These are phyloP conservation scores for Prinia subflava DNA, from an alignment of 2,113 vertebrate species.

Conservation along the genomic window DNA sequence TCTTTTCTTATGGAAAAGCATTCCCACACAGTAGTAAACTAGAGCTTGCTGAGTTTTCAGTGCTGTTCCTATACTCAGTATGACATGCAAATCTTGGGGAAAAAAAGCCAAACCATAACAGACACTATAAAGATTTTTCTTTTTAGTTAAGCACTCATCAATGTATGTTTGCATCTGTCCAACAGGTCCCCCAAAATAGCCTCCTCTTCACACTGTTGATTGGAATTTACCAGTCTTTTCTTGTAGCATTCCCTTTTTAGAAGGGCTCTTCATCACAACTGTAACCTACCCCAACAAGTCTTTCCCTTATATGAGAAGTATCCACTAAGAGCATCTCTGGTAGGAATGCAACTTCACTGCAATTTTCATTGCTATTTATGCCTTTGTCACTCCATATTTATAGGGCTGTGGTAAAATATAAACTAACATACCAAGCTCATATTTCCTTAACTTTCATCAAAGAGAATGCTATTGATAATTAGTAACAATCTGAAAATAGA, in stretches of 20 bases:
- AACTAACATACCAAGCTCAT: not conserved
- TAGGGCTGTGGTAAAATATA: not conserved
- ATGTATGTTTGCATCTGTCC: not conserved
- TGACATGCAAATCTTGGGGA: not conserved
- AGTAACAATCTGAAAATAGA: not conserved
- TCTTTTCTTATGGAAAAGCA: not conserved
- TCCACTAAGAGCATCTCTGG: not conserved
- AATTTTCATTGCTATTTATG: not conserved
- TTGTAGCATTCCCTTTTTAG: not conserved
- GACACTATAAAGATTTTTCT: not conserved
- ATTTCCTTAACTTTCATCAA: not conserved
- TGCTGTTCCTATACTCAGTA: not conserved
- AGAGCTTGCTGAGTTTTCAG: not conserved
- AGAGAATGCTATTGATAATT: not conserved
- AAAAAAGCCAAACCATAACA: not conserved
- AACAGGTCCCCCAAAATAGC: not conserved
- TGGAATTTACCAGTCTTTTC: not conserved
- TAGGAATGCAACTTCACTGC: not conserved
- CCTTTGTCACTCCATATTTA: not conserved
- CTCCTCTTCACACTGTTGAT: not conserved
- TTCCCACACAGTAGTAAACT: not conserved
- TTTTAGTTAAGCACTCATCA: not conserved
- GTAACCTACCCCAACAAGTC: rapidly evolving
- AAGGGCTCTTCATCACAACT: not conserved
- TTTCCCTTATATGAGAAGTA: not conserved